These are phyloP conservation scores for Numenius phaeopus DNA, from an alignment of 2,797 vertebrate genomes.

Conservation along the genomic window DNA sequence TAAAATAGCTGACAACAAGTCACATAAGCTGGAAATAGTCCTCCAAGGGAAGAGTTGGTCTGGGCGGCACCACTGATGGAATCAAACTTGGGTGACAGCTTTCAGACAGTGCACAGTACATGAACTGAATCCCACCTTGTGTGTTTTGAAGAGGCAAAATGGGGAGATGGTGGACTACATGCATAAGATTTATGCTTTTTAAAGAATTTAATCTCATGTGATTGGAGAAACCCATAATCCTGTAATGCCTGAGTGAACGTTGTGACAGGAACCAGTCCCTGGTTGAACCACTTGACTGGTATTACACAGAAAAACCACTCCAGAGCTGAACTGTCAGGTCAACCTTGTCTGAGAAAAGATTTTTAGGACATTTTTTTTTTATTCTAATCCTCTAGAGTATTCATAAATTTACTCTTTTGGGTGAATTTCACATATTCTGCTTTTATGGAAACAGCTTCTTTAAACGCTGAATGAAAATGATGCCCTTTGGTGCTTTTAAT, in stretches of 20 bases:
- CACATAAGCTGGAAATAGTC: not conserved
- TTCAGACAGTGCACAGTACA: not conserved
- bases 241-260: not conserved
- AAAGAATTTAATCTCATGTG: not conserved
- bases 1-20: not conserved
- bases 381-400: not conserved
- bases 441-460: conserved; percentile 44
- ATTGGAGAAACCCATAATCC: not conserved
- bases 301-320: not conserved
- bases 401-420: not conserved
- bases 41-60: not conserved
- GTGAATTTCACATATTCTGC: not conserved
- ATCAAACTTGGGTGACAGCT: not conserved
- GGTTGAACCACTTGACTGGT: not conserved
- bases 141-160: not conserved
- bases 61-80: not conserved
- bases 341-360: not conserved
- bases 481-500: conserved; percentile 51
- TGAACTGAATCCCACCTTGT: not conserved
- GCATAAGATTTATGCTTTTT: not conserved
- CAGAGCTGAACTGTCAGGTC: not conserved
- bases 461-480: conserved; percentile 24
- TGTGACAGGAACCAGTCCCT: not conserved
- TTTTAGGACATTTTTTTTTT: not conserved
- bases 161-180: not conserved